Percentiles rank a stretch among this genome's conserved stretches.
phyloP scores from a whole-genome alignment of 2,888 invertebrate genomes.

The Lasioglossum morio region DNA sequence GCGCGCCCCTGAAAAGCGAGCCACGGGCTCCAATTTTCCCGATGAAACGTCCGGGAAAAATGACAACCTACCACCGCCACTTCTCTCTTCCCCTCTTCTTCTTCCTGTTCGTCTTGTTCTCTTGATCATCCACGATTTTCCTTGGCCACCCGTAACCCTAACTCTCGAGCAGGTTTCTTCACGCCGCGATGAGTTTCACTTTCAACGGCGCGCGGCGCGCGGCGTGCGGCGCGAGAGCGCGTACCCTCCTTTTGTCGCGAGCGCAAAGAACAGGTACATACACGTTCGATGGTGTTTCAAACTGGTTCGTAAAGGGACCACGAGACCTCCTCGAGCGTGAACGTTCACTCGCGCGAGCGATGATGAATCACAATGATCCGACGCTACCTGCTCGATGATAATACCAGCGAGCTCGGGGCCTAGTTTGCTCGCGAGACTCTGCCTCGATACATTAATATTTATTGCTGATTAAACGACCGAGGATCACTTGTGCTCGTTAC shows the following conservation, averaged over 20 bases:
- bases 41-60: not conserved
- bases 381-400: not conserved
- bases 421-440: not conserved
- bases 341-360: conserved; percentile 8
- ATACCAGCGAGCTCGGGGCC: not conserved
- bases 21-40: conserved; percentile 1
- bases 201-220: conserved; percentile 27
- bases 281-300: not conserved
- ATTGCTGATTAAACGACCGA: not conserved
- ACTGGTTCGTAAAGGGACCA: conserved; percentile 7
- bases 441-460: not conserved
- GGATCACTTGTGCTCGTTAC: not conserved
- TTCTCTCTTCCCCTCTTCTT: not conserved
- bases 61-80: not conserved
- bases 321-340: conserved; percentile 1
- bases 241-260: conserved; percentile 4
- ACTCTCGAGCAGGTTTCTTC: conserved; percentile 45
- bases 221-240: too few species aligned
- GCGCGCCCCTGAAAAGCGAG: conserved; percentile 2
- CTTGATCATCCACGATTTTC: not conserved
- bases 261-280: not conserved
- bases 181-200: conserved; percentile 61
- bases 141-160: conserved; percentile 25
- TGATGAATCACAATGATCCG: conserved; percentile 1
- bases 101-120: not conserved